Conservation (phyloP, 2,113 vertebrate genomes). For the Artemisiospiza belli region DNA sequence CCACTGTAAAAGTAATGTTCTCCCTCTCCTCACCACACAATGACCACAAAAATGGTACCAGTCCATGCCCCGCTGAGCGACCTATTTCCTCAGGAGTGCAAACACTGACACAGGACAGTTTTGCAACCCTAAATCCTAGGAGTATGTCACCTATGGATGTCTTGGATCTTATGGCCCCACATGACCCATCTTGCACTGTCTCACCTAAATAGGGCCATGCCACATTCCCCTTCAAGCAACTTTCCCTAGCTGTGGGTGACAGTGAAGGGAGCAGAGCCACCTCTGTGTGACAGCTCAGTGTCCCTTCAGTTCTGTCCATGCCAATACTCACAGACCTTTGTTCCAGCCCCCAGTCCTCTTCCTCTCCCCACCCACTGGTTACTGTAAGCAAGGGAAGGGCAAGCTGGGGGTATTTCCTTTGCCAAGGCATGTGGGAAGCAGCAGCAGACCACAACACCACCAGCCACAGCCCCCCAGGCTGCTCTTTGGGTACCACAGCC, state of each 20-base stretch:
- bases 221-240: neutral
- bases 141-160: neutral
- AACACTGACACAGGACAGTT: neutral
- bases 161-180: neutral
- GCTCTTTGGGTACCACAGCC: neutral
- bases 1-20: neutral
- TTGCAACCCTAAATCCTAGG: neutral
- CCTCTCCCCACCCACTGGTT: neutral
- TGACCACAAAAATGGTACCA: neutral
- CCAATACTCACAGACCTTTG: neutral
- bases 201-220: neutral
- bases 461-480: neutral
- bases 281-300: neutral
- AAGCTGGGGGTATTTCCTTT: neutral
- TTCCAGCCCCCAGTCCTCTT: neutral
- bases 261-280: neutral
- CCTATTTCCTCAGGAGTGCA: neutral
- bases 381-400: neutral
- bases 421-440: neutral
- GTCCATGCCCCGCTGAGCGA: rapidly evolving
- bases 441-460: neutral
- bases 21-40: neutral
- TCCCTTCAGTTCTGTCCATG: neutral
- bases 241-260: neutral
- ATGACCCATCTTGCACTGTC: neutral